Base-by-base conservation (phyloP, 1,140 invertebrate genomes). In the Diabrotica undecimpunctata region DNA sequence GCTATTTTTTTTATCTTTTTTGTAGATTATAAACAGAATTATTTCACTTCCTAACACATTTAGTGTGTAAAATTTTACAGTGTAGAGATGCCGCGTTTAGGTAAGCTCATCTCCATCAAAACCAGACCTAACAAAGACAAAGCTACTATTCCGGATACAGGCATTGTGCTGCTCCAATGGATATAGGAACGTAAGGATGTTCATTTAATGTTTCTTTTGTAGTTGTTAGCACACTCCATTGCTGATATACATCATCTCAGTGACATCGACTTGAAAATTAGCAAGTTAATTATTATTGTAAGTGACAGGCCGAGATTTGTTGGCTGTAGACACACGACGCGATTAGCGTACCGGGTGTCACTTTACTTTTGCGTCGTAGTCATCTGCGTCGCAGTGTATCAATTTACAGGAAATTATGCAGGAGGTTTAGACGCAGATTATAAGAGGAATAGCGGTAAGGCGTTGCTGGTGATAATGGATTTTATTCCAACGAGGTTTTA, bases 231-330 rank as follows among this genome's bases (percentile, higher is more conserved):
- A 39, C 14, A 51, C 59, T 61, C 25, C 62, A 55, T 52, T 41
- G 59, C 36, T 64, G 53, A 46, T 66, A 66, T 66, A 61, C 64
- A 55, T 66, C 64, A 66, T 66, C 59, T 13, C 6, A 39, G 5
- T 61, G 66, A 68, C 64, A 58, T 39, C 52, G 58, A 51, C 55
- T 61, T 59, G 58, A 61, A 65, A 73, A 73, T 73, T 73, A 73
- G 72, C 72, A 73, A 73, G 70, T 73, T 73, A 73, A 72, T 73
- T 73, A 72, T 70, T 65, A 72, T 72, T 73, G 72, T 63, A 72
- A 66, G 64, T 72, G 72, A 73, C 72, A 70, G 66, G 56, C 67
- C 68, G 51, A 72, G 68, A 73, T 73, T 72, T 70, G 70, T 70
- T 62, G 59, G 59, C 71, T 68, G 65, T 66, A 57, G 61, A 37